Percentiles rank a stretch among this genome's conserved stretches.
These are phyloP conservation scores for Andrena camellia DNA, from an alignment of 2,888 invertebrate genomes.

Conservation along the genomic window DNA sequence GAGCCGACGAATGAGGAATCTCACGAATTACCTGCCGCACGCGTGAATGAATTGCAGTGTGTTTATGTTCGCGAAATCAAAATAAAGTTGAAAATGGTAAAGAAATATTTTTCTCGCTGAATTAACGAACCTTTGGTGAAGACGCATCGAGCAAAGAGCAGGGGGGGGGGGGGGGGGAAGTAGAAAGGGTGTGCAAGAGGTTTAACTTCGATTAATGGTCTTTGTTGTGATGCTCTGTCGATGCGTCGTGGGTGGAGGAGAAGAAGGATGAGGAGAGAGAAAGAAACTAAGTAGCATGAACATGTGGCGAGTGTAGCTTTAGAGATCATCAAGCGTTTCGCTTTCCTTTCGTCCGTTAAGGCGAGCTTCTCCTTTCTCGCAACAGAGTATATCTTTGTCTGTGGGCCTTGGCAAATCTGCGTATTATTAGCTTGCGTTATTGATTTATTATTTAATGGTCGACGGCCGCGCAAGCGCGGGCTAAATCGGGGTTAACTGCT, in stretches of 20 bases:
- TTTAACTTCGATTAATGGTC: too few species aligned
- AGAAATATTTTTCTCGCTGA: too few species aligned
- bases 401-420: conserved; percentile 63
- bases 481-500: conserved; percentile 82
- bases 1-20: too few species aligned
- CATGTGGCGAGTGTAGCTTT: conserved; percentile 71
- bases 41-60: too few species aligned
- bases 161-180: too few species aligned
- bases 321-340: conserved; percentile 14
- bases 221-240: neutral
- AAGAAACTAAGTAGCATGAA: conserved; percentile 66
- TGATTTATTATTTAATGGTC: conserved; percentile 79
- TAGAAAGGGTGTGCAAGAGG: too few species aligned
- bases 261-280: conserved; percentile 43
- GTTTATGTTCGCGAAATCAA: too few species aligned
- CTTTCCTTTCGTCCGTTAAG: neutral
- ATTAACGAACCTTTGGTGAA: too few species aligned
- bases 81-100: too few species aligned
- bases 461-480: conserved; percentile 69
- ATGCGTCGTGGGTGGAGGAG: neutral
- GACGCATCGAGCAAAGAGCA: too few species aligned
- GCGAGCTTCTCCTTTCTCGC: neutral
- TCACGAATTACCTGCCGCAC: too few species aligned
- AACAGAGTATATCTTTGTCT: conserved; percentile 57
- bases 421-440: conserved; percentile 77